A percentile compares a stretch with the other conserved stretches of the same genome.
Conservation (phyloP, 2,113 vertebrate genomes). For the chimpanzee (Pan troglodytes) region DNA sequence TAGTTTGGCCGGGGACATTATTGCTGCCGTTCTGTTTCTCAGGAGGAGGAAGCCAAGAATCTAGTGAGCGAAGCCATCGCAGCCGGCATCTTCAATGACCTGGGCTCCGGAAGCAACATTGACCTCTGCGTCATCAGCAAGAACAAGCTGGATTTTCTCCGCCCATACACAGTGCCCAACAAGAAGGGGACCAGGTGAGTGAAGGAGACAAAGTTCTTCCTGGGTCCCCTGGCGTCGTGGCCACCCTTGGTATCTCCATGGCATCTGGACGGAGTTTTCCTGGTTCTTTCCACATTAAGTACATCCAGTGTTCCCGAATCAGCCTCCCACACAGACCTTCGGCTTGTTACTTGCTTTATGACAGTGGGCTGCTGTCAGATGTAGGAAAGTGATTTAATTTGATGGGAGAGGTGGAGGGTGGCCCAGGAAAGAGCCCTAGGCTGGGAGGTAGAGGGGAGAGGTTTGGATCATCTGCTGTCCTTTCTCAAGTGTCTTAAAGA, state of each 20-base stretch:
- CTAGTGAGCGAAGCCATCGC: constrained; percentile 96
- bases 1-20: neutral
- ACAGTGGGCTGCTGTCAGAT: neutral
- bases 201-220: neutral
- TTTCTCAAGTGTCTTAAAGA: neutral
- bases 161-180: constrained; percentile 93
- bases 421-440: neutral
- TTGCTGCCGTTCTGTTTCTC: neutral
- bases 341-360: neutral
- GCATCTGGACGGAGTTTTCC: neutral
- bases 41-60: constrained; percentile 95
- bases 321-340: neutral
- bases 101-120: constrained; percentile 97
- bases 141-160: constrained; percentile 93
- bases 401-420: neutral
- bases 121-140: constrained; percentile 97
- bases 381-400: neutral
- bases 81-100: constrained; percentile 96
- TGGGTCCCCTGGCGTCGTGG: neutral
- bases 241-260: neutral
- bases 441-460: neutral
- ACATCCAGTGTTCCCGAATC: neutral
- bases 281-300: neutral
- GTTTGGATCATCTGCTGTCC: neutral
- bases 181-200: constrained; percentile 94